Base-by-base conservation (phyloP, 2,113 vertebrate genomes). In the Phrynocephalus versicolor region DNA sequence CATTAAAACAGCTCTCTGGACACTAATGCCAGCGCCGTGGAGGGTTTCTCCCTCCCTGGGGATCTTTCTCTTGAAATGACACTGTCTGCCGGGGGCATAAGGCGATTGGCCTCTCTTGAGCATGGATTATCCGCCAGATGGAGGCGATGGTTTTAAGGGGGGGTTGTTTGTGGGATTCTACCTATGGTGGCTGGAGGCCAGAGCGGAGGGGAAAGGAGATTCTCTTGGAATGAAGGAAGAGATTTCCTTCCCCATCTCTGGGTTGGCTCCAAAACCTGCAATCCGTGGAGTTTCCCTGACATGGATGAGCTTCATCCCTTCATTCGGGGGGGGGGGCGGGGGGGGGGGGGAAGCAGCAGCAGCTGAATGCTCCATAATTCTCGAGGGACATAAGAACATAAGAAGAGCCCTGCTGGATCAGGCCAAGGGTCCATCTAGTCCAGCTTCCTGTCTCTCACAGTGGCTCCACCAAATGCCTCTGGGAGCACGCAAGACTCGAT, bases 111-210 rank as follows among this genome's bases (percentile, higher is more conserved):
- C 25, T 85, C 78, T 73, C 33, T 85, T 85, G 79, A 64, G 73
- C 57, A 23, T 79, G 77, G 84, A 72, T 85, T 80, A 85, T 71
- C 67, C 12, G 55, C 67, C 76, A 80, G 84, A 73, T 80, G 84
- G 77, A 65, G 67, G 60, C 10, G 55, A 37, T 18, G 57, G 67
- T 10, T 72, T 79, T 71, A 27, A 67, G 25, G 70, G 35, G 37
- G n/a, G 37, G n/a, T 51, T 39, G 62, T 72, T 69, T 85, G 76
- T 6, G 67, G 21, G 9, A 35, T 37, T 73, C 27, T 4, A 30
- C 23, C 57, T 45, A 57, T 73, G 18, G 2, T 72, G 57, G 8
- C 84, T 41, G 19, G 1, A 57, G 14, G 4, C 45, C 45, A 51
- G 16, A 15, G 45, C 7, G 19, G 55, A 12, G 10, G 55, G 81